Evolutionary conservation across 2,888 invertebrate species (phyloP), one percentile per base, ranked within the genome.

Genomic region (Empis livida): DNA sequence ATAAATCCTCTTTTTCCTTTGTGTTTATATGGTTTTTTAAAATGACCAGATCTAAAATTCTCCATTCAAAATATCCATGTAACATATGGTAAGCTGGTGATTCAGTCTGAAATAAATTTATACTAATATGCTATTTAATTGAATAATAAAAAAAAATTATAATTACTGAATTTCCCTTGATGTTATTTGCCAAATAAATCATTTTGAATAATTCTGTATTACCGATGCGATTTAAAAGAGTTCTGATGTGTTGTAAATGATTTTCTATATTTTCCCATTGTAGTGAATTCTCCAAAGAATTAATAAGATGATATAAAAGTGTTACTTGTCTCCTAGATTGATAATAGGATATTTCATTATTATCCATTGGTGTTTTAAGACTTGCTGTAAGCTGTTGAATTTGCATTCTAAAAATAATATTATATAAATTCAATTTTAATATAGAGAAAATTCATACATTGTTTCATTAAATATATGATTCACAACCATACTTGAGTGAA

Each of bases 51-150:
- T 68, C 66, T 31, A 68, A 52, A 13, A 68, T 51, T 41, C 63
- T 62, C 70, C 69, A 69, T 54, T 69, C 69, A 1, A 70, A 53
- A 4, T 56, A 51, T 2, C 70, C 70, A 48, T 69, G 68, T 5
- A 68, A 57, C 5, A 68, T 54, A 48, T 70, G 70, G 58, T 67
- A 68, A 3, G 61, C 59, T 8, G 69, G 58, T 3, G 62, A 55
- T 40, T 57, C 58, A 38, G 54, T 55, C 54, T 56, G 16, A 43
- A 38, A 13, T 38, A 43, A 40, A 27, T 37, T 23, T 5, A 31
- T 14, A 11, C 16, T 41, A 9, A 10, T 16, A 14, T 9, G 16
- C 10, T 5, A 17, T 14, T 32, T 10, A n/a, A 1, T 10, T 15
- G 30, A 31, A 39, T 15, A 5, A 3, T 17, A 4, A 15, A 40